A percentile compares a stretch with the other conserved stretches of the same genome.
Conservation (phyloP, 1,140 invertebrate genomes). For the Ceratosolen fusciceps region DNA sequence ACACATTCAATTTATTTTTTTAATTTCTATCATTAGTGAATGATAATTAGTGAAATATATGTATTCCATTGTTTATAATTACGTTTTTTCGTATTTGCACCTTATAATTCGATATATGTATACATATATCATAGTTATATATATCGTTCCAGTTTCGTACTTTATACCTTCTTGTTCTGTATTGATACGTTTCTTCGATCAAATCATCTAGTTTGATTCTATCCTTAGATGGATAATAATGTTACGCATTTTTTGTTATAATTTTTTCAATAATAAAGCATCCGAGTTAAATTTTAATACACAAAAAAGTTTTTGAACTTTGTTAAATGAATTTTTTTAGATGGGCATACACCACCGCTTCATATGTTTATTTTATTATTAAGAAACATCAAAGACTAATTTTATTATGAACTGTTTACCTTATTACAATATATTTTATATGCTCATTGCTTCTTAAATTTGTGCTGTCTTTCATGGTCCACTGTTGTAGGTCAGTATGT, state of each 20-base stretch:
- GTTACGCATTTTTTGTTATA: no score
- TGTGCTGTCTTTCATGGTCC: background rate
- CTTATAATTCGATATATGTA: conserved; percentile 1
- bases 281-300: no score
- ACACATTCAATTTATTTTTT: conserved; percentile 20
- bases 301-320: background rate
- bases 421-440: conserved; percentile 1
- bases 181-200: background rate
- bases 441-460: no score
- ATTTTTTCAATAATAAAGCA: no score
- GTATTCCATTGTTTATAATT: background rate
- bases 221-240: background rate
- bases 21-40: conserved; percentile 17
- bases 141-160: background rate
- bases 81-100: background rate
- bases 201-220: background rate
- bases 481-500: background rate
- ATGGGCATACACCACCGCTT: no score
- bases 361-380: no score
- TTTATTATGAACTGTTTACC: background rate
- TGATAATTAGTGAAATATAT: conserved; percentile 33
- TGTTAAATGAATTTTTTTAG: background rate
- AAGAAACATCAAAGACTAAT: background rate
- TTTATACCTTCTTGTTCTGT: background rate
- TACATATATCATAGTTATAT: conserved; percentile 23